Base-by-base conservation (phyloP, 2,113 vertebrate genomes). In the Gymnogyps californianus region DNA sequence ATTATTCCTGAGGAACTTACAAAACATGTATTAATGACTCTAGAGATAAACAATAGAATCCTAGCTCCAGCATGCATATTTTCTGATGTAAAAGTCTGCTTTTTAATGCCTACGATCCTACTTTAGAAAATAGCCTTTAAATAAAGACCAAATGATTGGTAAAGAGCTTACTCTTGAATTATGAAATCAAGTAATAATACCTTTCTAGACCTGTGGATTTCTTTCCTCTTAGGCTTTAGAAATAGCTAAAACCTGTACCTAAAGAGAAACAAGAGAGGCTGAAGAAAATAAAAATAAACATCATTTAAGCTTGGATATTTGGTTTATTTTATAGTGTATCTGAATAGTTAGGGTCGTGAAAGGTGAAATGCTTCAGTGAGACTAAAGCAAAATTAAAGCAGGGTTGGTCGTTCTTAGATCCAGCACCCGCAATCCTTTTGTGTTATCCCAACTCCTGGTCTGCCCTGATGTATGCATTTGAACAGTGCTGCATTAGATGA, bases 1-100 rank as follows among this genome's bases (percentile, higher is more conserved):
- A 67, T 80, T 91, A 83, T 92, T 89, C 70, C 80, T 74, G 42
- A 74, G 80, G 47, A 95, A 59, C 88, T 95, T 83, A 92, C 93
- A 94, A 97, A 94, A 85, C 72, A 80, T 74, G 44, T 66, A 83
- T 79, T 94, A 94, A 86, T 81, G 51, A 74, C 54, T 70, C 54
- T 29, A 57, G 79, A 88, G 58, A 76, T 69, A 94, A 96, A 88
- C 69, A 96, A 61, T 62, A 51, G 52, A 72, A 76, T 62, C 19
- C 24, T 74, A 70, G 34, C 42, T 65, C 69, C 40, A 79, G 47
- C n/a, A 31, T 54, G 36, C 13, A 6, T 61, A 52, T 58, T 70
- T 87, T 74, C 72, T 69, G 44, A 71, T 62, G 28, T 58, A 51
- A 70, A 67, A 92, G 28, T 4, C n/a, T 77, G 7, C 2, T 54